Conservation (phyloP, 92 coral and sea anemone species). For the Phenganax subtilis region DNA sequence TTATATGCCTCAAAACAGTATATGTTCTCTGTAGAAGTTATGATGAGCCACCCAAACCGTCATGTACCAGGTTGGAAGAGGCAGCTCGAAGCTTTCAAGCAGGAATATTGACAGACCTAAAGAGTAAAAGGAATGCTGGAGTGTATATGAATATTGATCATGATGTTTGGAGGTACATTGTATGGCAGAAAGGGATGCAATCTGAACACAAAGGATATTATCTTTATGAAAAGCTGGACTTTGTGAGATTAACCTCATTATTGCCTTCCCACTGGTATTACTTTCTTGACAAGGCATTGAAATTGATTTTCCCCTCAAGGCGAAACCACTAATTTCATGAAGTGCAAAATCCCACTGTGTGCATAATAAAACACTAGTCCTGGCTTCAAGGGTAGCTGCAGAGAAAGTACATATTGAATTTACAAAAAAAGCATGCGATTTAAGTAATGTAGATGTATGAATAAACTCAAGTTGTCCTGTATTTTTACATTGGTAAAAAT, state of each 20-base stretch:
- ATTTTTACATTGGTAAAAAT: no score
- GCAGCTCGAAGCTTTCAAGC: neutral
- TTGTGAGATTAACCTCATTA: neutral
- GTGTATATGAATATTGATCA: neutral
- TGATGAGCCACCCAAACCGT: neutral
- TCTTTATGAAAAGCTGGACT: neutral
- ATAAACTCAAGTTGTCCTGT: no score
- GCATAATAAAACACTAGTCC: no score
- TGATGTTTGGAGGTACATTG: slow-evolving; percentile 10
- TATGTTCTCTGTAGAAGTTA: neutral
- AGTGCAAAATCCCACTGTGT: no score
- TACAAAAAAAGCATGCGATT: no score
- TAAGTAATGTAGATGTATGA: no score
- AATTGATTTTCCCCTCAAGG: slow-evolving; percentile 17
- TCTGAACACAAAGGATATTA: neutral
- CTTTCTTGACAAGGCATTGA: slow-evolving; percentile 7
- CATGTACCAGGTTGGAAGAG: neutral
- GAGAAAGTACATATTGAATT: no score
- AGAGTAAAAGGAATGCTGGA: neutral
- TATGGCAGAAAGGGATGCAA: neutral
- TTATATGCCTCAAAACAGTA: no score
- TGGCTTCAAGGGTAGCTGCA: no score
- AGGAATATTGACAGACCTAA: neutral
- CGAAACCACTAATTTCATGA: slow-evolving; percentile 16
- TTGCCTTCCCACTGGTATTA: slow-evolving; percentile 22